Base-by-base conservation (phyloP, 2,797 vertebrate species). In the Labroides dimidiatus region DNA sequence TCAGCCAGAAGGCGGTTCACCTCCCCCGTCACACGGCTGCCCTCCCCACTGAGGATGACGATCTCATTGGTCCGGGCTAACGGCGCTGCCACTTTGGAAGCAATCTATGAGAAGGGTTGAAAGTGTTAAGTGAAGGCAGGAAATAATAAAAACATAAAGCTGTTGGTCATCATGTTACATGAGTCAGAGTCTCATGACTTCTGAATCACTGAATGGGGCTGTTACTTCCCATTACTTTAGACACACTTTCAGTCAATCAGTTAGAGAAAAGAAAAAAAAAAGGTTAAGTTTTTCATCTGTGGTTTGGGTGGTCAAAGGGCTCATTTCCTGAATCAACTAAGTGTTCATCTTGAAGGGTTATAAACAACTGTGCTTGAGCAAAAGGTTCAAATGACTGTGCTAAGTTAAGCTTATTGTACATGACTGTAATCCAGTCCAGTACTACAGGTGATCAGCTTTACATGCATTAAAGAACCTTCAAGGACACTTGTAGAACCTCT, bases 1-100 rank as follows among this genome's bases (percentile, higher is more conserved):
- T 99, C 97, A 0, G 97, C 96, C 87, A 98, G 82, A 16, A 99
- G 91, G 3, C 95, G 96, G 84, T 88, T 98, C 49, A 98, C 87
- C 78, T 98, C 95, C 0, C 94, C 86, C 0, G 93, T 95, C 24
- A 95, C 76, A 0, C 89, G 95, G 86, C 50, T 91, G 66, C 90
- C 86, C 2, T 98, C 96, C 0, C 97, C 96, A 0, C 95, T 95
- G 56, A 99, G 95, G 84, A 99, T 95, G 56, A 99, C 91, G 0
- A 99, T 98, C 92, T 99, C 97, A 0, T 92, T 95, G 43, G 96
- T 96, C 89, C 75, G 96, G 75, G 94, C 87, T 74, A 99, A 91
- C 0, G 97, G 97, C 3, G 97, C 96, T 0, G 97, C 89, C 47
- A 98, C 94, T 80, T 97, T 95, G 78, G 87, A 86, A 44, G 97